Base-by-base conservation (phyloP, 2,797 vertebrate genomes). In the Molothrus aeneus region DNA sequence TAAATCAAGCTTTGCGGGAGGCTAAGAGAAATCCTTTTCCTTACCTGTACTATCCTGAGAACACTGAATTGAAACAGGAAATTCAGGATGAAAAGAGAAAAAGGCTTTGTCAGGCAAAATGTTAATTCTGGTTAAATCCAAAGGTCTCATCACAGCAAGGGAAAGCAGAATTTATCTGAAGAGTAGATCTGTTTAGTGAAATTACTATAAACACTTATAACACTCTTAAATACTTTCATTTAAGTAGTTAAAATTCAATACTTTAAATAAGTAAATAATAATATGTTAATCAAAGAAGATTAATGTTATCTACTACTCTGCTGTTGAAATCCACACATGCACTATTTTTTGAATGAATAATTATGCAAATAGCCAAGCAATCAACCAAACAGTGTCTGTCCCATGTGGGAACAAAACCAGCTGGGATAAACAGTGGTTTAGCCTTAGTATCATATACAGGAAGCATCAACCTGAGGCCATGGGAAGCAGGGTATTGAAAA, bases 1-100 rank as follows among this genome's bases (percentile, higher is more conserved):
- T 50, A 72, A 64, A 75, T 68, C 72, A 72, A 25, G 20, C 40
- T 71, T 75, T 90, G 18, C n/a, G 73, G 57, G 65, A 80, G 17
- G 57, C 69, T 81, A 92, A 95, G 84, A 92, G 69, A 94, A 92
- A 91, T 86, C 42, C 51, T 90, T 45, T 77, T 85, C 28, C 3
- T 57, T 93, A 80, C 47, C 73, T 84, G 53, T 72, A 29, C 47
- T 86, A 69, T 79, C 71, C 73, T 77, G 34, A 89, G 59, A 65
- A 65, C 13, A 20, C 3, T 32, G 64, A 91, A 68, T 71, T 85
- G 63, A 87, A 92, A 94, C n/a, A 83, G 17, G 24, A 64, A 32
- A 24, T 90, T 93, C 82, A 72, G 69, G 61, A 94, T 88, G 57
- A 94, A 14, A 51, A 51, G 47, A 22, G n/a, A 77, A 63, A 51